Evolutionary conservation across 2,797 vertebrate species (phyloP).

Genomic region (Siniperca undulata): DNA sequence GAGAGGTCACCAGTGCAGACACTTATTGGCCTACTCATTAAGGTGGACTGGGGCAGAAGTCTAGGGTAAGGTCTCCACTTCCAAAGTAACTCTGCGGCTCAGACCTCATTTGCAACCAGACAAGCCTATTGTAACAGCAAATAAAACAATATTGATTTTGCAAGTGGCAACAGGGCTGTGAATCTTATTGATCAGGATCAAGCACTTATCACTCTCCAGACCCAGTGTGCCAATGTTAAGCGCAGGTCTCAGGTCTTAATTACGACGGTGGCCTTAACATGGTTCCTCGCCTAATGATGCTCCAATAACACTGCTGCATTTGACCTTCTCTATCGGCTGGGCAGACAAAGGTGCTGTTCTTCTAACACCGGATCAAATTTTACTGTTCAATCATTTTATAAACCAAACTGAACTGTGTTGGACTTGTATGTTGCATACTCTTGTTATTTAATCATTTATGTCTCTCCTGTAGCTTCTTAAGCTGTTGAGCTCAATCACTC

Average conservation of each 20-base stretch:
- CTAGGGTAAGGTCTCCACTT: slow-evolving; percentile 73
- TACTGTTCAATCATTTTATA: slow-evolving; percentile 38
- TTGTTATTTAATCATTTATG: slow-evolving; percentile 15
- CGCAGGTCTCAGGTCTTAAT: slow-evolving; percentile 85
- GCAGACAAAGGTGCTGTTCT: slow-evolving; percentile 14
- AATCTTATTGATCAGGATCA: slow-evolving; percentile 88
- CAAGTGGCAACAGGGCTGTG: slow-evolving; percentile 84
- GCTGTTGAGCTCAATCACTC: slow-evolving; percentile 9
- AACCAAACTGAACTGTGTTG: slow-evolving; percentile 25
- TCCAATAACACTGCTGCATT: slow-evolving; percentile 67
- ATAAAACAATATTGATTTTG: slow-evolving; percentile 91
- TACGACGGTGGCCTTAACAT: slow-evolving; percentile 82
- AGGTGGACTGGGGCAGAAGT: slow-evolving; percentile 65
- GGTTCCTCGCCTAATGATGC: slow-evolving; percentile 77
- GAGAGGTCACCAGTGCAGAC: slow-evolving; percentile 59
- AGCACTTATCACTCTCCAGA: slow-evolving; percentile 87
- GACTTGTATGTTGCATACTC: not conserved
- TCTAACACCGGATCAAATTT: slow-evolving; percentile 9
- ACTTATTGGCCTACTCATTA: slow-evolving; percentile 78
- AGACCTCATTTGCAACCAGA: slow-evolving; percentile 87
- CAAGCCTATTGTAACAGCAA: slow-evolving; percentile 88
- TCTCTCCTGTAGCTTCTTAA: slow-evolving; percentile 7
- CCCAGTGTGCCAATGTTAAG: slow-evolving; percentile 82
- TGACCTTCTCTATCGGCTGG: slow-evolving; percentile 71
- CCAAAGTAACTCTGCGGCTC: slow-evolving; percentile 80